These are phyloP conservation scores for Zaprionus capensis DNA, from an alignment of 1,140 invertebrate species.

Conservation along the genomic window DNA sequence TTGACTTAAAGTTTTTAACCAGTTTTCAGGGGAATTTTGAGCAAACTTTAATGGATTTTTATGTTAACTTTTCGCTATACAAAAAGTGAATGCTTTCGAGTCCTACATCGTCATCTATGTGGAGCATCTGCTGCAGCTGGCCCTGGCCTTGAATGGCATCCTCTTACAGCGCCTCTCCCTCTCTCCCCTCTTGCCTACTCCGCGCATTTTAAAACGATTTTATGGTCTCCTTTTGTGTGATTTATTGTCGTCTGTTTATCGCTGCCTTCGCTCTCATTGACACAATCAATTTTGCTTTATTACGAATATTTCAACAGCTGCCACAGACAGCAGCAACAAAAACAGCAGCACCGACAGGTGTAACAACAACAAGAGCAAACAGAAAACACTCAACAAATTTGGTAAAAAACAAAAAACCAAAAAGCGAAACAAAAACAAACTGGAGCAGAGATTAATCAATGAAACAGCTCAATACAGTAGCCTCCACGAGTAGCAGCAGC, in stretches of 20 bases:
- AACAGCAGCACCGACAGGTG: slow-evolving; percentile 36
- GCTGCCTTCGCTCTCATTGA: slow-evolving; percentile 15
- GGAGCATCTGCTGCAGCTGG: slow-evolving; percentile 18
- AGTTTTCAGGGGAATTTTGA: not conserved
- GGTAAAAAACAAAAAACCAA: slow-evolving; percentile 17
- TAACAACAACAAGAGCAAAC: slow-evolving; percentile 30
- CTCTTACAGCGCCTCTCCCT: not conserved
- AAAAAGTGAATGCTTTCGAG: not conserved
- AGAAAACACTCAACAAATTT: slow-evolving; percentile 58
- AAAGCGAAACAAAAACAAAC: slow-evolving; percentile 46
- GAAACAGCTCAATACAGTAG: slow-evolving; percentile 50
- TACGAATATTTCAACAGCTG: slow-evolving; percentile 60
- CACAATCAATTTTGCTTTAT: slow-evolving; percentile 34
- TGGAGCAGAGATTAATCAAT: slow-evolving; percentile 60
- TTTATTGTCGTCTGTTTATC: slow-evolving; percentile 41
- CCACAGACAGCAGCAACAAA: slow-evolving; percentile 6
- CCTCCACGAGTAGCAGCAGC: slow-evolving; percentile 1
- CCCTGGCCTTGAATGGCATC: slow-evolving; percentile 58
- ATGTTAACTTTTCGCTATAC: not conserved
- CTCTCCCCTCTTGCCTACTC: not conserved
- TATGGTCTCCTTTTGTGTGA: slow-evolving; percentile 48
- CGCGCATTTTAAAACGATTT: slow-evolving; percentile 38
- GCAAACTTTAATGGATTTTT: not conserved
- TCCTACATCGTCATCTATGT: not conserved
- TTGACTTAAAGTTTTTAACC: slow-evolving; percentile 17